Base-by-base conservation (phyloP, 1,140 invertebrate genomes). In the Octopus sinensis region DNA sequence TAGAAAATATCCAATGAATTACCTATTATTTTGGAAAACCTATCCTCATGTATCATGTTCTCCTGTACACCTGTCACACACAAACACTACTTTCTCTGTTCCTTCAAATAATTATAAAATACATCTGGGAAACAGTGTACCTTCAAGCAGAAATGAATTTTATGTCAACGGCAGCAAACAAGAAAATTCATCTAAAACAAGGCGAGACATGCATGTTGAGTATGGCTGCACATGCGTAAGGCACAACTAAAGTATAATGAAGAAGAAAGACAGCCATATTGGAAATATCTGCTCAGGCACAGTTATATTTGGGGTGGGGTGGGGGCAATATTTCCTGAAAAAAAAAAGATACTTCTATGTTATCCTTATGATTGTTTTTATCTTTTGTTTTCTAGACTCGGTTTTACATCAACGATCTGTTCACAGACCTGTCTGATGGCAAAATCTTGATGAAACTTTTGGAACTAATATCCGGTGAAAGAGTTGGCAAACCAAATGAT, bases 391-490 rank as follows among this genome's bases (percentile, higher is more conserved):
- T 86, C 54, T 83, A 90, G 89, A 87, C 86, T 9, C 83, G 88
- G 23, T 82, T 91, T 83, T 86, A 90, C 92, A 96, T 99, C 91
- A 95, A 98, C 86, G 98, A 99, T 91, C 93, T 99, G 83, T 99
- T 99, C 92, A 94, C 94, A 85, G 98, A 99, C 92, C 92, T 99
- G 83, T 96, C 95, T 68, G 98, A 99, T 92, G 98, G 98, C 52
- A 95, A 95, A 89, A 95, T 97, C 87, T 93, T 99, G 79, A 93
- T 99, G 82, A 98, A 98, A 92, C 93, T 99, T 79, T 93, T 99
- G 89, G 98, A 99, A 93, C 99, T 99, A 86, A 99, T 99, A 91
- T 98, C 97, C 80, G 97, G 98, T 13, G 98, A 99, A 92, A 96
- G 97, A 88, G 92, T 99, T 84, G 97, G 96, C 62, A 95, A 97